phyloP scores from a whole-genome alignment of 2,888 invertebrate genomes.

The Therioaphis trifolii region DNA sequence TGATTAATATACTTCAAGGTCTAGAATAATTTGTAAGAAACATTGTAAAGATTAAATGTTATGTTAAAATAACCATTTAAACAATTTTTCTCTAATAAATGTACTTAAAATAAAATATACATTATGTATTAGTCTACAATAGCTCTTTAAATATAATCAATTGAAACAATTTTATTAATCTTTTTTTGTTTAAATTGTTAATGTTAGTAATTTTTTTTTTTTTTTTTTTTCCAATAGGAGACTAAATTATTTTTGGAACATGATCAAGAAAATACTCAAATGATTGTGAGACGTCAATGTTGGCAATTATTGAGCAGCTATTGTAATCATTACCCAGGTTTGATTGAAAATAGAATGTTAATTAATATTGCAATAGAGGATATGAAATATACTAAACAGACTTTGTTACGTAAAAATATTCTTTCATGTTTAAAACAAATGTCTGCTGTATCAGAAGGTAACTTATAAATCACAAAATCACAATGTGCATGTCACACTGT shows the following conservation, averaged over 20 bases:
- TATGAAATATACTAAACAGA: constrained; percentile 57
- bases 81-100: too few relatives aligned
- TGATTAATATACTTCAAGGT: too few relatives aligned
- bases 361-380: constrained; percentile 54
- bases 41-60: too few relatives aligned
- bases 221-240: constrained; percentile 35
- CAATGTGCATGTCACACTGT: too few relatives aligned
- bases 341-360: constrained; percentile 60
- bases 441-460: constrained; percentile 45
- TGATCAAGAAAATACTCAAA: constrained; percentile 51
- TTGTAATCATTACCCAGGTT: constrained; percentile 47
- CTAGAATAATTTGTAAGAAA: too few relatives aligned
- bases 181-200: too few relatives aligned
- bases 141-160: too few relatives aligned
- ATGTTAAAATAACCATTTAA: too few relatives aligned
- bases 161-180: too few relatives aligned
- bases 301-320: constrained; percentile 57
- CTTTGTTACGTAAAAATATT: constrained; percentile 56
- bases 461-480: not conserved
- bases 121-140: too few relatives aligned
- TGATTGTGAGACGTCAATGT: constrained; percentile 54
- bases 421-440: constrained; percentile 52
- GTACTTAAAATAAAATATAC: too few relatives aligned
- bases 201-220: not conserved
- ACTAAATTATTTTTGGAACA: constrained; percentile 47